These are phyloP conservation scores for Sinhomidia bicolor DNA, from an alignment of 2,888 invertebrate genomes.

Conservation along the genomic window DNA sequence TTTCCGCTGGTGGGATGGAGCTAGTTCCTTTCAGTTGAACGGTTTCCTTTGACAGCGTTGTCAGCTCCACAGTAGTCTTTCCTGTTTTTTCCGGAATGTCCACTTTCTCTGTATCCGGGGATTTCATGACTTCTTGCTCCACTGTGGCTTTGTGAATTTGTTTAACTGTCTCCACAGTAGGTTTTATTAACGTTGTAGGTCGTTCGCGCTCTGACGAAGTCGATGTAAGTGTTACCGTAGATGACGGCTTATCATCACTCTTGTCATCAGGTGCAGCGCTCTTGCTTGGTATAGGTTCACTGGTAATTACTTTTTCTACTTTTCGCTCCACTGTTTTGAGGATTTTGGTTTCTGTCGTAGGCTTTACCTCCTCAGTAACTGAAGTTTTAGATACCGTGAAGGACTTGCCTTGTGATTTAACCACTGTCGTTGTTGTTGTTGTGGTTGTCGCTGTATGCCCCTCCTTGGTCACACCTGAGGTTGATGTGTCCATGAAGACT, in stretches of 20 bases:
- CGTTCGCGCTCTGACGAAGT: background rate
- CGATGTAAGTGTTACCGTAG: background rate
- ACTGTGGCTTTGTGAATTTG: conserved; percentile 20
- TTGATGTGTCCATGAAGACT: conserved; percentile 45
- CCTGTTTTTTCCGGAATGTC: conserved; percentile 74
- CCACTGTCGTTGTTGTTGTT: conserved; percentile 47
- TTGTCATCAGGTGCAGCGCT: background rate
- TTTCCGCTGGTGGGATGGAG: conserved; percentile 20
- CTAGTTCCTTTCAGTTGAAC: background rate
- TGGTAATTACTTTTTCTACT: conserved; percentile 35
- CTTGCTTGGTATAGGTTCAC: background rate
- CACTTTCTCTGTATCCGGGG: conserved; percentile 74
- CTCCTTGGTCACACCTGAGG: conserved; percentile 23
- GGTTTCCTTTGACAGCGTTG: background rate
- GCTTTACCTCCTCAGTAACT: conserved; percentile 50
- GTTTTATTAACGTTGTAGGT: background rate
- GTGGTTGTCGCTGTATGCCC: conserved; percentile 17
- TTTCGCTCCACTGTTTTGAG: conserved; percentile 38
- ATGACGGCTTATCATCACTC: background rate
- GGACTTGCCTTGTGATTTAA: conserved; percentile 49
- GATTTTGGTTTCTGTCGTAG: conserved; percentile 56
- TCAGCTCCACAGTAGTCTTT: background rate
- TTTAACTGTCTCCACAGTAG: background rate
- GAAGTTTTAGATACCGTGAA: conserved; percentile 66
- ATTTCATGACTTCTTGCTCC: conserved; percentile 52